Evolutionary conservation across 2,888 invertebrate species (phyloP), one percentile per base, ranked within the genome.

Genomic region (Pecten maximus): DNA sequence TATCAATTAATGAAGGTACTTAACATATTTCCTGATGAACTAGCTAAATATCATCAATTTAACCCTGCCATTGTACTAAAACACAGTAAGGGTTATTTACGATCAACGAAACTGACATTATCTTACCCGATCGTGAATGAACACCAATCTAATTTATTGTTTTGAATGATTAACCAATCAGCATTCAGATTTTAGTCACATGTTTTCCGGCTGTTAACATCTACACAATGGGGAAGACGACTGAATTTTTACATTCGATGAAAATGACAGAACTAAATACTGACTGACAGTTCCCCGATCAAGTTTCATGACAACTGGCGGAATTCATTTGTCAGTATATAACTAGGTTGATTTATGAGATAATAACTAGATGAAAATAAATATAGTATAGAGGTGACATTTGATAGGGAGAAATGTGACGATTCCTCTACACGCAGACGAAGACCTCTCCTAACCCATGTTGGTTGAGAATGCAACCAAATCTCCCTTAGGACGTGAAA

Each of bases 291-390:
- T 15, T 35, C 6, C 35, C 28, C 8, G 74, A 74, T 74, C 74
- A 74, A 12, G 23, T 74, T 74, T 74, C 74, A 28, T 2, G 74
- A 74, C 74, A 28, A 74, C 28, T 35, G 28, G 35, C 16, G 28
- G 74, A 28, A 74, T 74, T 74, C 74, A 74, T 74, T 35, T 74
- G 74, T 74, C 74, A 74, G 74, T 10, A 28, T 35, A 74, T 19
- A 74, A 28, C 35, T n/a, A n/a, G 35, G 74, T 35, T 74, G 74
- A 74, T 74, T 74, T 74, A 74, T 23, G 74, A 35, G 28, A 74
- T 74, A 74, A 74, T 74, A 74, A 74, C 74, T 74, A 74, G 74
- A 74, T 74, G 74, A 74, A 74, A 74, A 74, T 35, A 74, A 74
- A 74, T 74, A 35, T 74, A 74, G 74, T 74, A 74, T 74, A 74